Evolutionary conservation across 2,888 invertebrate species (phyloP).

Genomic region (Oxytorus armatus): DNA sequence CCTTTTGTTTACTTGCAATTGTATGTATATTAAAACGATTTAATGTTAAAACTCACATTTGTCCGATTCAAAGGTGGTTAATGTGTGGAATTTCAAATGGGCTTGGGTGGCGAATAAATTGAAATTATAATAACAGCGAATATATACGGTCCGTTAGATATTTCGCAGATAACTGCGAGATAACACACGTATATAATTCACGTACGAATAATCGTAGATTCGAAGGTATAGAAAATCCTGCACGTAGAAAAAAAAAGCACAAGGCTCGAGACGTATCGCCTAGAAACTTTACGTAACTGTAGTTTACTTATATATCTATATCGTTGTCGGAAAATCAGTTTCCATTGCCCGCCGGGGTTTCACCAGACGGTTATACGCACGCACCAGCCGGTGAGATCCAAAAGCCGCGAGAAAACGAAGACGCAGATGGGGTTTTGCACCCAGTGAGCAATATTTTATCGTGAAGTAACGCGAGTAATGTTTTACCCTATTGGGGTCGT

Average conservation of each 20-base stretch:
- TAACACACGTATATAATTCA: too few species aligned
- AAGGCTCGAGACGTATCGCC: neutral
- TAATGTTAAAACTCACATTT: too few species aligned
- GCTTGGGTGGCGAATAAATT: too few species aligned
- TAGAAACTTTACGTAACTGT: neutral
- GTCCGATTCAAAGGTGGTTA: too few species aligned
- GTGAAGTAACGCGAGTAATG: conserved; percentile 12
- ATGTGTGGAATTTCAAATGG: too few species aligned
- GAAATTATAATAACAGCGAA: too few species aligned
- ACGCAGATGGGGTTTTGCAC: conserved; percentile 55
- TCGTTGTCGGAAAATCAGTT: conserved; percentile 39
- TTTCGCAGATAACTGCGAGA: neutral
- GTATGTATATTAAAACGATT: too few species aligned
- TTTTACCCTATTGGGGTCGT: conserved; percentile 35
- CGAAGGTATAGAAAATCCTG: neutral
- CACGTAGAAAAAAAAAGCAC: neutral
- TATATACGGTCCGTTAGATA: too few species aligned
- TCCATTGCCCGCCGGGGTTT: conserved; percentile 39
- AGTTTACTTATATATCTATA: neutral
- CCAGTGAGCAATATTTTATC: conserved; percentile 49
- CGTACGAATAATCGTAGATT: neutral
- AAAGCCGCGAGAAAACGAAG: conserved; percentile 37
- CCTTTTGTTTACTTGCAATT: neutral
- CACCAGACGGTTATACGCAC: conserved; percentile 34
- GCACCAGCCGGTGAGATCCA: neutral